A percentile compares a stretch with the other conserved stretches of the same genome.
phyloP scores from a whole-genome alignment of 2,888 invertebrate genomes.

The Hermaeophaga mercurialis region DNA sequence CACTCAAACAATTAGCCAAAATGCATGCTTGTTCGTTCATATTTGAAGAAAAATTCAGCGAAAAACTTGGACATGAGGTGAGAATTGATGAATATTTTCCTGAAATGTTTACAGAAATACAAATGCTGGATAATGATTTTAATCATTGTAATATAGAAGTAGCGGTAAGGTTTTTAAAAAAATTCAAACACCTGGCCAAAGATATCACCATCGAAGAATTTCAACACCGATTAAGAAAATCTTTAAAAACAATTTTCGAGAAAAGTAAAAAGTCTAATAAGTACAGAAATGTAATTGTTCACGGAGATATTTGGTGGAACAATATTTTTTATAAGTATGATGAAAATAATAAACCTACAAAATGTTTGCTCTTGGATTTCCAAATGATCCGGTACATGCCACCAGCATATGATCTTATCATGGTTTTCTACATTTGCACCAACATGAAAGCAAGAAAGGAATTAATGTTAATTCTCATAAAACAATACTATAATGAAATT shows the following conservation, averaged over 20 bases:
- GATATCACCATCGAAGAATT: neutral
- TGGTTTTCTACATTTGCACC: neutral
- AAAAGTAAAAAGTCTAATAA: neutral
- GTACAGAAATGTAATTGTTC: conserved; percentile 4
- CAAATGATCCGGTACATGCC: neutral
- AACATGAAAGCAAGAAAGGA: neutral
- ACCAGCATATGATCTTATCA: neutral
- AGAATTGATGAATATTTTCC: conserved; percentile 32
- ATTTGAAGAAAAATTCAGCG: conserved; percentile 40
- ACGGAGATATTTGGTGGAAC: conserved; percentile 1
- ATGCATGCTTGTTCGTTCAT: conserved; percentile 51
- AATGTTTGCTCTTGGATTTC: conserved; percentile 7
- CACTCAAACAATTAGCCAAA: conserved; percentile 44
- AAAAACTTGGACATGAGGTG: conserved; percentile 34
- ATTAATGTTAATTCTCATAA: neutral
- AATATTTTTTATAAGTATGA: conserved; percentile 1
- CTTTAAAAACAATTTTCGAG: neutral
- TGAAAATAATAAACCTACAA: neutral
- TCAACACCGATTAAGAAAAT: neutral
- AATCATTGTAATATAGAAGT: neutral
- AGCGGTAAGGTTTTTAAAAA: conserved; percentile 6
- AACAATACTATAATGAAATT: neutral
- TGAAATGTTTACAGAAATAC: neutral
- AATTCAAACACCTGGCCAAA: conserved; percentile 24
- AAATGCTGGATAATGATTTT: neutral